Conservation (phyloP, 2,797 vertebrate genomes). For the Crax fasciolata region DNA sequence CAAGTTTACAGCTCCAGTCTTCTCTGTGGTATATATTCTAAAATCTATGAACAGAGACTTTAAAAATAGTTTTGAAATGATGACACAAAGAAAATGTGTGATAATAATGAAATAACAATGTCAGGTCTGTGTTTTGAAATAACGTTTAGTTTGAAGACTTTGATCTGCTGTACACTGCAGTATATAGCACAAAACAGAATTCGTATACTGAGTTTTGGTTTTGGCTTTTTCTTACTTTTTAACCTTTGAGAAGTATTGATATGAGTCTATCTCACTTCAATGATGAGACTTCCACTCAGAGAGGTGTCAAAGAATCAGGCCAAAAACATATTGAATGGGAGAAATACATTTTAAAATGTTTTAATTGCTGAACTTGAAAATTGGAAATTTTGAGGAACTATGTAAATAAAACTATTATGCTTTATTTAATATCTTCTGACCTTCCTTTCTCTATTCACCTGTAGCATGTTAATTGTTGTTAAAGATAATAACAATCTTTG, state of each 20-base stretch:
- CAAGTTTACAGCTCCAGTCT: background rate
- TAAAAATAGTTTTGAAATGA: background rate
- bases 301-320: background rate
- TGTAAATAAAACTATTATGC: background rate
- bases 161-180: background rate
- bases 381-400: background rate
- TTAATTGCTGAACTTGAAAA: background rate
- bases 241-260: background rate
- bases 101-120: background rate
- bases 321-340: background rate
- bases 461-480: background rate
- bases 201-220: background rate
- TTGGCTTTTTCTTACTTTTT: background rate
- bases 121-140: background rate
- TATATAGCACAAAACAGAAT: background rate
- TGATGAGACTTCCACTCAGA: background rate
- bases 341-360: background rate
- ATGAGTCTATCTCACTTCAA: background rate
- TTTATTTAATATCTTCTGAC: background rate
- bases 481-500: background rate
- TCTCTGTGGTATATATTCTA: background rate
- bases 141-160: background rate
- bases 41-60: background rate
- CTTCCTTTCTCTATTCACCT: background rate
- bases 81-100: background rate